phyloP scores from a whole-genome alignment of 2,797 vertebrate genomes.

The Pampus argenteus region DNA sequence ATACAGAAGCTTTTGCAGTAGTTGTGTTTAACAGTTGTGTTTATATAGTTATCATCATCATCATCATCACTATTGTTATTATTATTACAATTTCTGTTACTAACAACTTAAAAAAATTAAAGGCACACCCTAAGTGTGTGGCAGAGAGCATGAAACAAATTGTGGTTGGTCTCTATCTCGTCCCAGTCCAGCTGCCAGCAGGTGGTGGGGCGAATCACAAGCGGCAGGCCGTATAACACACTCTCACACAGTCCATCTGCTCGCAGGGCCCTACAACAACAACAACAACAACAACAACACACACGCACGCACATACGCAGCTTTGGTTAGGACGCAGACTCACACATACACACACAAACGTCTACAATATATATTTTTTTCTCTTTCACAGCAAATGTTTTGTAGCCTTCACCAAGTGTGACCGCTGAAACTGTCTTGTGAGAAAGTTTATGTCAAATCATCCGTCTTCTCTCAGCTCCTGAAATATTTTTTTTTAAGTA shows the following conservation, averaged over 20 bases:
- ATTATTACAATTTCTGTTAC: constrained; percentile 5
- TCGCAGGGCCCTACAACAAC: constrained; percentile 86
- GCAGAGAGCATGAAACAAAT: constrained; percentile 92
- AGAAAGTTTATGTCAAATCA: not conserved
- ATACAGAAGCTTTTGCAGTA: not conserved
- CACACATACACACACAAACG: not conserved
- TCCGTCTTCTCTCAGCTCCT: not conserved
- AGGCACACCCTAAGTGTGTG: constrained; percentile 87
- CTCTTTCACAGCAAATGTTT: not conserved
- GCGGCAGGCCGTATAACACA: constrained; percentile 89
- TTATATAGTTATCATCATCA: too few species aligned
- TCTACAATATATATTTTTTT: not conserved
- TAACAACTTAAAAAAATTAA: not conserved
- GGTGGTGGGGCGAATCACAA: constrained; percentile 90
- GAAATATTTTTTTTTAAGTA: not conserved
- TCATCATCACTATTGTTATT: too few species aligned
- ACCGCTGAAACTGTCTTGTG: not conserved
- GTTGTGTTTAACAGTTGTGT: not conserved
- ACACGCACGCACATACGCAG: constrained; percentile 25
- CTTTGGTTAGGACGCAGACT: not conserved
- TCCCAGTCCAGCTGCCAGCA: constrained; percentile 98
- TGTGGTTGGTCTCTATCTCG: constrained; percentile 92
- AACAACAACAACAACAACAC: too few species aligned
- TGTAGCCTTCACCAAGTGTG: not conserved
- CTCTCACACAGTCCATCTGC: constrained; percentile 92